Base-by-base conservation (phyloP, 2,888 invertebrate species). In the Hemithea aestivaria region DNA sequence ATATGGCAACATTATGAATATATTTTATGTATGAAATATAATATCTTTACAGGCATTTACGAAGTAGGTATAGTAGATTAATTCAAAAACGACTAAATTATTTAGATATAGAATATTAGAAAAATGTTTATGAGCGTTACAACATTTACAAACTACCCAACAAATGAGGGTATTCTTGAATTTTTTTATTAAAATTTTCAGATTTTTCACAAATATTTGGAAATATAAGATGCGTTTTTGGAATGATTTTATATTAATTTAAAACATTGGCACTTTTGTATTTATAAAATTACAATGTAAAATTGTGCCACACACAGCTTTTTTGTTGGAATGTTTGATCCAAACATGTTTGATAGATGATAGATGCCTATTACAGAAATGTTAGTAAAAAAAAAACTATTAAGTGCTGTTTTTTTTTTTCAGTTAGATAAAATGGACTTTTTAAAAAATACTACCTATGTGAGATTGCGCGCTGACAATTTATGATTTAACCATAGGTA, bases 1-100 rank as follows among this genome's bases (percentile, higher is more conserved):
- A 83, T 84, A 83, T 82, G 81, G 72, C 73, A 82, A 79, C 73
- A 80, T 71, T 71, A 72, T 66, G 62, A 72, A 76, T 73, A 73
- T 70, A 65, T 45, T 36, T 39, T 42, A 56, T 61, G 61, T 68
- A 70, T 58, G 68, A 75, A 67, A 65, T 62, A 62, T 53, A 35
- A 63, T 63, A 66, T 56, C 53, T 56, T 54, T 56, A 56, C 53
- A 71, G 62, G 64, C 62, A 50, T 70, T 66, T 62, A 70, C 62
- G 49, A 39, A 53, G 45, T 61, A 62, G 45, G 51, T 51, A 53
- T 55, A 62, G 43, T 62, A 65, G 58, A 66, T 45, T 55, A 68
- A 51, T 66, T 64, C 27, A 62, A 69, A 64, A 70, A 62, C 48
- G 53, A 59, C 58, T 64, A 71, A 70, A 68, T 59, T 58, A 66